These are phyloP conservation scores for Ailuropoda melanoleuca DNA, from an alignment of 2,113 vertebrate genomes.

Conservation along the genomic window DNA sequence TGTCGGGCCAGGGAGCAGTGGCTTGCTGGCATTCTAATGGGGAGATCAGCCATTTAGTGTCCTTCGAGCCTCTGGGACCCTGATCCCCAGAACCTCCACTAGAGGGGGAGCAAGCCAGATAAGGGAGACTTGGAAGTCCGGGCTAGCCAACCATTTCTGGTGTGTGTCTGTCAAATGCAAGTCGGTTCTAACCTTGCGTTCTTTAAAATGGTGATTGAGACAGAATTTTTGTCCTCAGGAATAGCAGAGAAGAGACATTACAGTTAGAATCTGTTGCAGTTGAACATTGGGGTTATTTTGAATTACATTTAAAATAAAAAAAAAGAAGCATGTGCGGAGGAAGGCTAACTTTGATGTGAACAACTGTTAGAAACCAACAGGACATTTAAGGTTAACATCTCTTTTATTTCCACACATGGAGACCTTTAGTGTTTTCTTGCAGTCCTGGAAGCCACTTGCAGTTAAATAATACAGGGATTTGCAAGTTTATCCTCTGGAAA, in stretches of 20 bases:
- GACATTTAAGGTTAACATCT: neutral
- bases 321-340: neutral
- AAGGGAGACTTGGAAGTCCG: neutral
- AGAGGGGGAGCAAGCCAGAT: neutral
- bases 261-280: neutral
- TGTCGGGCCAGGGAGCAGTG: neutral
- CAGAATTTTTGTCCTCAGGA: neutral
- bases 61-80: neutral
- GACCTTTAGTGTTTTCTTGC: neutral
- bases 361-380: neutral
- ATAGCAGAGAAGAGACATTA: neutral
- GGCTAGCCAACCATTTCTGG: neutral
- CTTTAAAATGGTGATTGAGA: conserved; percentile 18
- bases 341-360: neutral
- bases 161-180: neutral
- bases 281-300: conserved; percentile 4
- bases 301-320: neutral
- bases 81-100: neutral
- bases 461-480: neutral
- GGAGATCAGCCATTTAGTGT: neutral
- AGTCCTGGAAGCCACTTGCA: neutral
- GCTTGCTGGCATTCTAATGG: neutral
- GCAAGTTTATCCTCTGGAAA: neutral
- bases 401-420: neutral
- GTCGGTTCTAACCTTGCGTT: neutral